Evolutionary conservation across 2,797 vertebrate genomes (phyloP).

Genomic region (Macropodus opercularis): DNA sequence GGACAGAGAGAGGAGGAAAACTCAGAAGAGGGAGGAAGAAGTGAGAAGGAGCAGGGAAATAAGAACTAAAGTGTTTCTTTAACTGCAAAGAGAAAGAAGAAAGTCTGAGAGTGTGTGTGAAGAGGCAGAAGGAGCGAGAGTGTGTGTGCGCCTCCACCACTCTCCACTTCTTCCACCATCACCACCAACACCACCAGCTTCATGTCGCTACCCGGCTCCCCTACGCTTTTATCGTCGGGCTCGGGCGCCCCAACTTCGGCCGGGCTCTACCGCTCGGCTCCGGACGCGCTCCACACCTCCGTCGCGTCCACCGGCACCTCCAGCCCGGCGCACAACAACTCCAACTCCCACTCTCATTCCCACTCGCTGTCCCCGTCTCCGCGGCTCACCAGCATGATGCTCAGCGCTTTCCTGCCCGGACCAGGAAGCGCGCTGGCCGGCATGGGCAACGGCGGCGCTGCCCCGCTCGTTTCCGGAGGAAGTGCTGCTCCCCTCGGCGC

Average conservation of each 20-base stretch:
- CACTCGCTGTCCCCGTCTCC: slow-evolving; percentile 69
- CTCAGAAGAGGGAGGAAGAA: not conserved
- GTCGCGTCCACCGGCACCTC: slow-evolving; percentile 67
- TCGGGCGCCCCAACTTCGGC: slow-evolving; percentile 76
- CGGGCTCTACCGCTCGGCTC: slow-evolving; percentile 82
- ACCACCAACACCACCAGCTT: no score
- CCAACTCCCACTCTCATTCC: slow-evolving; percentile 45
- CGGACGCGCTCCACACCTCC: slow-evolving; percentile 83
- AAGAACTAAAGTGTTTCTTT: slow-evolving; percentile 31
- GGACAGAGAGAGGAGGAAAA: slow-evolving; percentile 16
- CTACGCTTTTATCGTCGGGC: slow-evolving; percentile 83
- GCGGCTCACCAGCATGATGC: slow-evolving; percentile 72
- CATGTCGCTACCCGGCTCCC: slow-evolving; percentile 90
- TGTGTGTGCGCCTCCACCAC: slow-evolving; percentile 35
- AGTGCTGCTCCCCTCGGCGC: slow-evolving; percentile 45
- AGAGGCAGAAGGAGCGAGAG: slow-evolving; percentile 21
- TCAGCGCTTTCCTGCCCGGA: slow-evolving; percentile 72
- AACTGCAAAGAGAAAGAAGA: slow-evolving; percentile 22
- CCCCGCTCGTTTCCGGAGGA: slow-evolving; percentile 43
- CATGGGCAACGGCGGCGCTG: slow-evolving; percentile 61
- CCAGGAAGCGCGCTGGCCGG: slow-evolving; percentile 49
- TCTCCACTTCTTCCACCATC: slow-evolving; percentile 32
- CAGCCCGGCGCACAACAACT: slow-evolving; percentile 66
- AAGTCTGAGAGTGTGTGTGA: slow-evolving; percentile 41
- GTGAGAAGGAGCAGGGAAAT: slow-evolving; percentile 22